Evolutionary conservation across 2,113 vertebrate genomes (phyloP), one percentile per base, ranked within the genome.

Genomic region (Pristiophorus japonicus): DNA sequence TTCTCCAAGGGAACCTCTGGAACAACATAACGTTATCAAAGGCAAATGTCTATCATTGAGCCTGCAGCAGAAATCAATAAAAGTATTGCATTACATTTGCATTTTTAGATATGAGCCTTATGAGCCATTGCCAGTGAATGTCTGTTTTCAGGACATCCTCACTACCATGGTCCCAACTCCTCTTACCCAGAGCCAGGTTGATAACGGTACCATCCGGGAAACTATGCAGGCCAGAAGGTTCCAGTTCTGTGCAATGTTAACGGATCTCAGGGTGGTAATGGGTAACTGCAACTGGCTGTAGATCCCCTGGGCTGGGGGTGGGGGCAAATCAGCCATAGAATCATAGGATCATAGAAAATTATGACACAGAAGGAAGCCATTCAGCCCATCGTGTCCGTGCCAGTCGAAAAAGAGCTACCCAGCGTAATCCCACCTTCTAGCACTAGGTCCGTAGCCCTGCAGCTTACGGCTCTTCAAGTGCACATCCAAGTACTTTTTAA

Each of bases 31-130:
- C 30, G 62, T 55, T 91, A 62, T 91, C 55, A 62, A 91, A 91
- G 55, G 62, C 87, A 62, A 91, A 62, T 91, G 87, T 20, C 55
- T 91, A 62, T 34, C 14, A n/a, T 30, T 62, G 12, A 62, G 30
- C 55, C 55, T 62, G 55, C 87, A 91, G 87, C 87, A 59, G 55
- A n/a, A 62, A 62, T 91, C 87, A 91, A 91, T 91, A n/a, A 91
- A 62, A 34, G 87, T n/a, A 91, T 59, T 59, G 87, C 87, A 91
- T 62, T 62, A 62, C 14, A 62, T 62, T 91, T 18, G 30, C 55
- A 62, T 59, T 62, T 91, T 62, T 91, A 16, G 30, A 91, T 91
- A 59, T 91, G 30, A n/a, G 55, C 6, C 51, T 62, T 59, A n/a
- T 34, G 45, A 22, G 78, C 11, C n/a, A n/a, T n/a, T n/a, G n/a